Percentiles rank a stretch among this genome's conserved stretches.
These are phyloP conservation scores for Hyphantria cunea DNA, from an alignment of 1,140 invertebrate genomes.

Conservation along the genomic window DNA sequence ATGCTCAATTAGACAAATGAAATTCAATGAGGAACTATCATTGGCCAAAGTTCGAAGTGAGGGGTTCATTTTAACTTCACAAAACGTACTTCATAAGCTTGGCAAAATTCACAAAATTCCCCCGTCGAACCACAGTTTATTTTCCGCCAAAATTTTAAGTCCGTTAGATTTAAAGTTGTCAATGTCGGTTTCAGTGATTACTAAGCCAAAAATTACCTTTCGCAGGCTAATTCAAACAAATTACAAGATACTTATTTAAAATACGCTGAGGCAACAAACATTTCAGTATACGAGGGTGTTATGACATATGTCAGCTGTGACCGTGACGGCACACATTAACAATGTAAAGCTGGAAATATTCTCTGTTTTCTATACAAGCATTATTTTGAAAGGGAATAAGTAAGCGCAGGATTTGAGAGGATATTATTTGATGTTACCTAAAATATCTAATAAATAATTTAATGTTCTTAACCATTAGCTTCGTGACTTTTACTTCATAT, in stretches of 20 bases:
- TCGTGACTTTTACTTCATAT: too few species aligned
- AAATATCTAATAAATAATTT: background rate
- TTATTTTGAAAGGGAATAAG: conserved; percentile 20
- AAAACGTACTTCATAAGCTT: too few species aligned
- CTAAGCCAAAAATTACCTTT: background rate
- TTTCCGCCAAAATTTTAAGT: too few species aligned
- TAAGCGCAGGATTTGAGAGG: conserved; percentile 3
- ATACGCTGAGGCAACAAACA: conserved; percentile 60
- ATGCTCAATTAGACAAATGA: conserved; percentile 71
- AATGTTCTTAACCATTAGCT: background rate
- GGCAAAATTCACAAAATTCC: too few species aligned
- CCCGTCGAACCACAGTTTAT: background rate
- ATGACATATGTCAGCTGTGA: conserved; percentile 58
- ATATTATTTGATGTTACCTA: conserved; percentile 5
- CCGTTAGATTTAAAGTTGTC: background rate
- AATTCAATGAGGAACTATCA: conserved; percentile 46
- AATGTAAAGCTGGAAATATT: conserved; percentile 43
- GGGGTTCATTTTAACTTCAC: background rate
- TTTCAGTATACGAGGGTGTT: conserved; percentile 48
- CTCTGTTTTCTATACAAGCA: conserved; percentile 17
- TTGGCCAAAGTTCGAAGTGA: conserved; percentile 2
- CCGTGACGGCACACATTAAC: conserved; percentile 38
- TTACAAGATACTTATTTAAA: conserved; percentile 37
- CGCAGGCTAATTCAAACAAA: conserved; percentile 17
- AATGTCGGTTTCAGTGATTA: too few species aligned